Conservation (phyloP, 2,888 invertebrate genomes). For the Orchesellides sinensis region DNA sequence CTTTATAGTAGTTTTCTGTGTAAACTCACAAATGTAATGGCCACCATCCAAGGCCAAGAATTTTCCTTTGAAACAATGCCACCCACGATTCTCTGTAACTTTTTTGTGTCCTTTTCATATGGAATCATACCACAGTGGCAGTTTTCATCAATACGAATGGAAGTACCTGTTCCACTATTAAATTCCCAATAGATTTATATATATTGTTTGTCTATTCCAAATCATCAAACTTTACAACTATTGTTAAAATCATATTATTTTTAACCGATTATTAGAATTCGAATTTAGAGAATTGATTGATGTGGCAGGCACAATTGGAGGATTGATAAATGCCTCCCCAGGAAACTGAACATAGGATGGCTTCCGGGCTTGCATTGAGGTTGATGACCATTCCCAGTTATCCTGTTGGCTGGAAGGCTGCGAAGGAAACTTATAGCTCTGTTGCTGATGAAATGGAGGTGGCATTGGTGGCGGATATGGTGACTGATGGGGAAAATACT, state of each 20-base stretch:
- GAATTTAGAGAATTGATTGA: background rate
- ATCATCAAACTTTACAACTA: background rate
- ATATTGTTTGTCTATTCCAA: background rate
- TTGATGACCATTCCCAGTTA: slow-evolving; percentile 18
- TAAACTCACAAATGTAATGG: slow-evolving; percentile 58
- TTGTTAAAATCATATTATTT: background rate
- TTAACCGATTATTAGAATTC: background rate
- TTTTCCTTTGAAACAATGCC: slow-evolving; percentile 59
- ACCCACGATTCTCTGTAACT: slow-evolving; percentile 56
- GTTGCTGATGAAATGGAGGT: slow-evolving; percentile 1
- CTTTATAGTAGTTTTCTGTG: background rate
- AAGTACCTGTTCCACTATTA: background rate
- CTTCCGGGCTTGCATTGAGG: slow-evolving; percentile 12
- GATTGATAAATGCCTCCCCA: slow-evolving; percentile 13
- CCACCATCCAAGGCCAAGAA: slow-evolving; percentile 70
- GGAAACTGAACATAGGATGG: slow-evolving; percentile 42
- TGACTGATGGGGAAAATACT: slow-evolving; percentile 29
- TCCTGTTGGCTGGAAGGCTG: background rate
- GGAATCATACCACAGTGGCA: slow-evolving; percentile 51
- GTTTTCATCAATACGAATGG: slow-evolving; percentile 23
- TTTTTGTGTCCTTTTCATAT: slow-evolving; percentile 31
- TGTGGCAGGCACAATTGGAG: background rate
- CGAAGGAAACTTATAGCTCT: background rate
- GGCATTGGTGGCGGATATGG: background rate
- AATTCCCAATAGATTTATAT: background rate